Percentiles rank a stretch among this genome's conserved stretches.
Evolutionary conservation across 2,113 vertebrate genomes (phyloP).

Genomic region (Malurus melanocephalus): DNA sequence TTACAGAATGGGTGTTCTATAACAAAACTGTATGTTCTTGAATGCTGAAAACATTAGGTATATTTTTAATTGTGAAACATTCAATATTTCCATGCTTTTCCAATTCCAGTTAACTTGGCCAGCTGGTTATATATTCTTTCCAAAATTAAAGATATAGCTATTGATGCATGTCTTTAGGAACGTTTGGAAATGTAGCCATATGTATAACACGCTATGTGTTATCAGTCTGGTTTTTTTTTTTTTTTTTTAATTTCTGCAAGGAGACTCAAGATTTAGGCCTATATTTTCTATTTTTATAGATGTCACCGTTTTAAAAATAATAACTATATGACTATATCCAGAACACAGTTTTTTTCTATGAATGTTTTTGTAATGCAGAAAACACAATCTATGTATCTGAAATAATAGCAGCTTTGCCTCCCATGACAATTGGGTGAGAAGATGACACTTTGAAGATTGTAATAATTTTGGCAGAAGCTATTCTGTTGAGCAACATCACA

Average conservation of each 20-base stretch:
- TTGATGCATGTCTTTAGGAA: neutral
- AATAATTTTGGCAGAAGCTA: neutral
- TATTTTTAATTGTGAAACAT: neutral
- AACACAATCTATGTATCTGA: neutral
- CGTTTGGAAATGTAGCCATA: neutral
- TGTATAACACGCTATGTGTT: neutral
- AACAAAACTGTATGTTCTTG: neutral
- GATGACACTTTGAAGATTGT: neutral
- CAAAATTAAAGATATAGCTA: neutral
- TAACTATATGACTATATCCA: neutral
- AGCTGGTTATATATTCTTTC: neutral
- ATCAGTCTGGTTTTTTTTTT: neutral
- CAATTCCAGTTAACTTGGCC: neutral
- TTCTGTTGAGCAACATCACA: conserved; percentile 21
- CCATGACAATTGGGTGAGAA: neutral
- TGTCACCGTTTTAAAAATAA: neutral
- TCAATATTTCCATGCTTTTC: neutral
- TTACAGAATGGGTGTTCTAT: neutral
- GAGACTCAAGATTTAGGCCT: neutral
- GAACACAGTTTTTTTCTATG: neutral
- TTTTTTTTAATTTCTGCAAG: neutral
- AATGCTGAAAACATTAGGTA: neutral
- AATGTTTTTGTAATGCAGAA: neutral
- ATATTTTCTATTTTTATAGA: neutral
- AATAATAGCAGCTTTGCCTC: neutral